phyloP scores from a whole-genome alignment of 2,888 invertebrate genomes.

The Byasa hedistus region DNA sequence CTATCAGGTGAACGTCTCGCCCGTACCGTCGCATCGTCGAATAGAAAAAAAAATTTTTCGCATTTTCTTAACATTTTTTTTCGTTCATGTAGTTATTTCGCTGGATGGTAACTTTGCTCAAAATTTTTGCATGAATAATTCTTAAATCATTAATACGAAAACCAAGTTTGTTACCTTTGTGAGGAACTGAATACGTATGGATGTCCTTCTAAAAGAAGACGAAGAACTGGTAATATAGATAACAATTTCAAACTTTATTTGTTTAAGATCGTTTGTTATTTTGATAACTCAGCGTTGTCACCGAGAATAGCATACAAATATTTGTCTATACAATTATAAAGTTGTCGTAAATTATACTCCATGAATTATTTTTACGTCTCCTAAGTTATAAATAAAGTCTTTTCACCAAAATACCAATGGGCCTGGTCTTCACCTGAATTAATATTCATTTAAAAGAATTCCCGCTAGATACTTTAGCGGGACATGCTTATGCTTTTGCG shows the following conservation, averaged over 20 bases:
- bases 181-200: background rate
- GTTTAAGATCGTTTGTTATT: background rate
- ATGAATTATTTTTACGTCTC: background rate
- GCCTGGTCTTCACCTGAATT: background rate
- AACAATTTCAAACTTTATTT: background rate
- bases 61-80: background rate
- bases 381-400: background rate
- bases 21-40: no score
- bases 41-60: background rate
- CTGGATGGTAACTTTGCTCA: background rate
- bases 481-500: no score
- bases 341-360: background rate
- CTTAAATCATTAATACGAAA: background rate
- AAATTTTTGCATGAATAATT: background rate
- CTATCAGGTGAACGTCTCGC: no score
- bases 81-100: background rate
- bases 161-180: background rate
- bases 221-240: background rate
- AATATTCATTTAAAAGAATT: no score
- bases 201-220: background rate
- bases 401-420: background rate
- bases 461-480: no score
- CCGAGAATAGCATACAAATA: background rate
- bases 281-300: background rate
- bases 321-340: background rate